phyloP scores from a whole-genome alignment of 2,797 vertebrate genomes.

The Gambusia yucatana region DNA sequence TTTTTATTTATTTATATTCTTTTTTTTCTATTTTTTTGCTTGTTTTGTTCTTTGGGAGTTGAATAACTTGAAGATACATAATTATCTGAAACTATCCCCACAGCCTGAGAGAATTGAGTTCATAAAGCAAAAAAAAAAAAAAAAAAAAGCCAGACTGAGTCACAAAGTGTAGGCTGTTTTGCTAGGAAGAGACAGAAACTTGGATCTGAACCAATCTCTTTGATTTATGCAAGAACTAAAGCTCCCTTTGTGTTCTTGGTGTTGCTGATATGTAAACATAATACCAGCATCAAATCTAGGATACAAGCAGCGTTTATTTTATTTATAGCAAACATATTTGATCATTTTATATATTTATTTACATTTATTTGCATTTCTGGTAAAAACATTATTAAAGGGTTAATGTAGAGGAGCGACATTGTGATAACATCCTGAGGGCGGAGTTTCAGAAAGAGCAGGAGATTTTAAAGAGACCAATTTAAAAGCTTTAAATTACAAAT shows the following conservation, averaged over 20 bases:
- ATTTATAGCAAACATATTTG: background rate
- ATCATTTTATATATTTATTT: background rate
- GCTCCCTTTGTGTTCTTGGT: slow-evolving; percentile 19
- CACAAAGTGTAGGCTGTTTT: slow-evolving; percentile 59
- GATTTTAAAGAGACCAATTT: too few relatives aligned
- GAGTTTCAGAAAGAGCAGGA: too few relatives aligned
- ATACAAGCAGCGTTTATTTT: background rate
- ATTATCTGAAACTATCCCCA: slow-evolving; percentile 9
- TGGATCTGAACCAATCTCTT: slow-evolving; percentile 41
- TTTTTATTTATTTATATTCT: background rate
- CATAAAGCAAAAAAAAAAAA: slow-evolving; percentile 51
- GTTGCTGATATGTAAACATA: background rate
- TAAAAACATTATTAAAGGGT: too few relatives aligned
- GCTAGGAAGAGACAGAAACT: slow-evolving; percentile 44
- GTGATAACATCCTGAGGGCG: too few relatives aligned
- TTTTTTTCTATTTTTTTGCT: too few relatives aligned
- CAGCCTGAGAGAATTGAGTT: slow-evolving; percentile 40
- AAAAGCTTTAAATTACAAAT: too few relatives aligned
- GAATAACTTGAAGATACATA: slow-evolving; percentile 11
- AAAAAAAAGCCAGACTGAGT: slow-evolving; percentile 56
- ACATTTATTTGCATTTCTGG: too few relatives aligned
- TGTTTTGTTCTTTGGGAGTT: slow-evolving; percentile 29
- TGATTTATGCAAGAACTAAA: slow-evolving; percentile 19
- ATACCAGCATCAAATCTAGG: background rate
- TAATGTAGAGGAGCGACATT: too few relatives aligned